phyloP scores from a whole-genome alignment of 2,113 vertebrate genomes.

The Phrynocephalus versicolor region DNA sequence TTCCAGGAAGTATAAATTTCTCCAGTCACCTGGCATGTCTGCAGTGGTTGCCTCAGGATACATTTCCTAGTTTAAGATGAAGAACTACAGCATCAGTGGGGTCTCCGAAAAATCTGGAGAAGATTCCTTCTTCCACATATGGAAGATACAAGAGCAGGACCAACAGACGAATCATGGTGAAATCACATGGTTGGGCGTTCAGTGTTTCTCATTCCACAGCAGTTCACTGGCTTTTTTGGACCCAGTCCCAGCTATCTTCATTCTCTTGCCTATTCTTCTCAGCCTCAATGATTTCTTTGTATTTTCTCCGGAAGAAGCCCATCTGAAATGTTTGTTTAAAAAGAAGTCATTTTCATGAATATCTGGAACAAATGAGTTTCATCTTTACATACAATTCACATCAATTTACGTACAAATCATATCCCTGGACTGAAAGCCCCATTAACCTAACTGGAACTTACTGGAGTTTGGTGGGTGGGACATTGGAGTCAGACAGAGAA shows the following conservation, averaged over 20 bases:
- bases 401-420: not conserved
- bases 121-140: constrained; percentile 99
- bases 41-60: constrained; percentile 77
- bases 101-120: constrained; percentile 99
- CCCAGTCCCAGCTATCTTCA: constrained; percentile 97
- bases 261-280: constrained; percentile 97
- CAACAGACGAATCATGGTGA: constrained; percentile 62
- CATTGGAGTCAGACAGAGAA: not conserved
- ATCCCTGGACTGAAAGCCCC: too few species aligned
- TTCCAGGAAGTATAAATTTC: constrained; percentile 71
- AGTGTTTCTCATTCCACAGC: constrained; percentile 41
- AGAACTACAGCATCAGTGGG: constrained; percentile 79
- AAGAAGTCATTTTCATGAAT: constrained; percentile 38
- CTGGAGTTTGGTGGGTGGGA: too few species aligned
- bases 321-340: constrained; percentile 77
- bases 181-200: constrained; percentile 69
- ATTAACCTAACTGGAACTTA: not conserved
- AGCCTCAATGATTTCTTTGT: constrained; percentile 97
- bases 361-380: not conserved
- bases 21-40: constrained; percentile 76
- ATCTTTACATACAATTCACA: not conserved
- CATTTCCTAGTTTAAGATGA: constrained; percentile 71
- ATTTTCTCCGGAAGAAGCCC: constrained; percentile 97
- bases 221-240: constrained; percentile 92
- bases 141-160: constrained; percentile 91